Evolutionary conservation across 92 coral and sea anemone genomes (phyloP).

Genomic region (Umimayanthus chanpuru): DNA sequence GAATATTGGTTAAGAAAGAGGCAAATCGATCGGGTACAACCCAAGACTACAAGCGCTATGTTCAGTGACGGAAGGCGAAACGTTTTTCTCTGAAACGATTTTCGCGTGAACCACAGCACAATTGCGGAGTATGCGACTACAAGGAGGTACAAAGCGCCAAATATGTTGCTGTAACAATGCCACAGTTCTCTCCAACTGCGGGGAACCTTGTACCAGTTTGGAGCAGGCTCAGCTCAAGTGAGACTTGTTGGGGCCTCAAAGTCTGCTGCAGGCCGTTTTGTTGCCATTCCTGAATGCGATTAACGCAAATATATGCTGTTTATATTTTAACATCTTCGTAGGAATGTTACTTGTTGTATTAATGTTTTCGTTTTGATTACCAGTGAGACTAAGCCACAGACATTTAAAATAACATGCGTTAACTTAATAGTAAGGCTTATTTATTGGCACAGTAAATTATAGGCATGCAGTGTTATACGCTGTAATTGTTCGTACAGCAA

Average conservation of each 20-base stretch:
- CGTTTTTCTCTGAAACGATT: slow-evolving; percentile 13
- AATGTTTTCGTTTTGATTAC: too few species aligned
- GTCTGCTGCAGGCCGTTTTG: neutral
- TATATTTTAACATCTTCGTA: neutral
- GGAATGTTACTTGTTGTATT: neutral
- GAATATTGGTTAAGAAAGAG: slow-evolving; percentile 72
- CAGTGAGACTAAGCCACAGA: too few species aligned
- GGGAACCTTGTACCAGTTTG: slow-evolving; percentile 13
- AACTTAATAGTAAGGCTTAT: too few species aligned
- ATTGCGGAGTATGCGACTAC: slow-evolving; percentile 3
- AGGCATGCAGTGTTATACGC: too few species aligned
- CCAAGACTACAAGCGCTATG: slow-evolving; percentile 60
- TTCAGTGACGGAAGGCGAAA: slow-evolving; percentile 55
- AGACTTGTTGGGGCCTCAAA: neutral
- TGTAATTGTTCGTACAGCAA: too few species aligned
- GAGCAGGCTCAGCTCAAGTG: slow-evolving; percentile 37
- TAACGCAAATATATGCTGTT: too few species aligned
- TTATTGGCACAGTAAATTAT: too few species aligned
- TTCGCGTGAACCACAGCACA: slow-evolving; percentile 41
- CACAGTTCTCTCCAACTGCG: slow-evolving; percentile 19
- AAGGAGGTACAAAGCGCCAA: slow-evolving; percentile 20
- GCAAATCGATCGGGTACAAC: slow-evolving; percentile 44
- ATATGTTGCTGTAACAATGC: slow-evolving; percentile 15
- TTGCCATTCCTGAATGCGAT: slow-evolving; percentile 11
- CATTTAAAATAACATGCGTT: too few species aligned